phyloP scores from a whole-genome alignment of 30 jellyfish, hydroid and myxozoan species.

The Pelagia noctiluca region DNA sequence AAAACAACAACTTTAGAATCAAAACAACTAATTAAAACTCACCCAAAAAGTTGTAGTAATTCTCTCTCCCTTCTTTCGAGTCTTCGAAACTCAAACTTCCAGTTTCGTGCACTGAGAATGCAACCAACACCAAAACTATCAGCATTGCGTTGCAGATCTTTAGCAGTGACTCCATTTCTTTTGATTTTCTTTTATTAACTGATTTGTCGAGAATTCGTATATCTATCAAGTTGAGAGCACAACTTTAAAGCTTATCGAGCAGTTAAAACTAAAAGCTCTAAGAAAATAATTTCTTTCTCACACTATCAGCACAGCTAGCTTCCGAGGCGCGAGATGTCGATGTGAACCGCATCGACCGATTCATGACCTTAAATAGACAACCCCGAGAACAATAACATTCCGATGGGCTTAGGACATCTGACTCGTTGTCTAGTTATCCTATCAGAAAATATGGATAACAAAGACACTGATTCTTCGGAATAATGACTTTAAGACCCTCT shows the following conservation, averaged over 20 bases:
- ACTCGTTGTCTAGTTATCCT: neutral
- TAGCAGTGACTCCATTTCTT: neutral
- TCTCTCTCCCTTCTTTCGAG: slow-evolving; percentile 67
- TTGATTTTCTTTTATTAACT: neutral
- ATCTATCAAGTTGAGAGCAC: neutral
- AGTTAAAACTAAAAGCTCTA: no score
- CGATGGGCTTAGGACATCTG: slow-evolving; percentile 2
- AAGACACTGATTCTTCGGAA: neutral
- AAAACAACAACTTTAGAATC: no score
- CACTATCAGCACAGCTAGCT: neutral
- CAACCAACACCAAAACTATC: neutral
- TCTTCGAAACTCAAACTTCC: slow-evolving; percentile 58
- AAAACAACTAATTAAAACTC: neutral
- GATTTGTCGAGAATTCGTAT: neutral
- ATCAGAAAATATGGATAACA: neutral
- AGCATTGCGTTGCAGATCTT: neutral
- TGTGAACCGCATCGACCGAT: neutral
- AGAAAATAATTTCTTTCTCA: neutral
- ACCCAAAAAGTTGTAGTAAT: slow-evolving; percentile 63
- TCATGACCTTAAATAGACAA: slow-evolving; percentile 11
- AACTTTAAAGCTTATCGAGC: neutral
- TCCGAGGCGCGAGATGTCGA: neutral
- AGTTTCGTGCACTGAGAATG: neutral
- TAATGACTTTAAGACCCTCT: neutral
- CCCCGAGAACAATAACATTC: neutral